A percentile compares a stretch with the other conserved stretches of the same genome.
Evolutionary conservation across 2,888 invertebrate species (phyloP).

Genomic region (Aleiodes testaceus): DNA sequence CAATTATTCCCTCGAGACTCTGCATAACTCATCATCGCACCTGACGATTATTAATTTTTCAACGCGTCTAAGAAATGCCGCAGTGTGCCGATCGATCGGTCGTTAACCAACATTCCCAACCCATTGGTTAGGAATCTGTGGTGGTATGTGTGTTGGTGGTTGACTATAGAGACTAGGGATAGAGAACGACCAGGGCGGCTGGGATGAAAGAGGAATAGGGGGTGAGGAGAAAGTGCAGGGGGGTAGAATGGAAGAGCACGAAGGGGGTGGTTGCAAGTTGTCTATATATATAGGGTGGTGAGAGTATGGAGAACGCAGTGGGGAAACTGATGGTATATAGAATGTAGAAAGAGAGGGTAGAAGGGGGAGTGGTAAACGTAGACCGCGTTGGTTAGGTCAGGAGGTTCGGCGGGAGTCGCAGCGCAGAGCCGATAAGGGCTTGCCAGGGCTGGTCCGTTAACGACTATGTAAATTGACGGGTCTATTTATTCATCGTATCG

Average conservation of each 20-base stretch:
- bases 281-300: constrained; percentile 22
- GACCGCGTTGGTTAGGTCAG: constrained; percentile 65
- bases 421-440: constrained; percentile 65
- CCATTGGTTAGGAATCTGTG: constrained; percentile 45
- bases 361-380: constrained; percentile 51
- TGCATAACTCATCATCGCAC: constrained; percentile 27
- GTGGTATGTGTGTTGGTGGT: constrained; percentile 40
- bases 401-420: constrained; percentile 60
- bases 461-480: constrained; percentile 70
- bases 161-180: constrained; percentile 34
- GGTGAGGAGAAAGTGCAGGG: too few relatives aligned
- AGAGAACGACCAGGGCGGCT: constrained; percentile 43
- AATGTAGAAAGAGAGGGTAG: constrained; percentile 4
- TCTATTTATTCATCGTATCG: constrained; percentile 69
- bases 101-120: constrained; percentile 57
- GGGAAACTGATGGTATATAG: constrained; percentile 25
- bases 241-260: too few relatives aligned
- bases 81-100: constrained; percentile 58
- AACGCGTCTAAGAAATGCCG: constrained; percentile 50
- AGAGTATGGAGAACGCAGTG: constrained; percentile 20
- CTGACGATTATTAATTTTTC: constrained; percentile 47
- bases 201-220: constrained; percentile 37
- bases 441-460: constrained; percentile 65
- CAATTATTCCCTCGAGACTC: neutral
- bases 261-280: constrained; percentile 45